Evolutionary conservation across 1,140 invertebrate species (phyloP), one percentile per base, ranked within the genome.

Genomic region (Archivesica marissinica): DNA sequence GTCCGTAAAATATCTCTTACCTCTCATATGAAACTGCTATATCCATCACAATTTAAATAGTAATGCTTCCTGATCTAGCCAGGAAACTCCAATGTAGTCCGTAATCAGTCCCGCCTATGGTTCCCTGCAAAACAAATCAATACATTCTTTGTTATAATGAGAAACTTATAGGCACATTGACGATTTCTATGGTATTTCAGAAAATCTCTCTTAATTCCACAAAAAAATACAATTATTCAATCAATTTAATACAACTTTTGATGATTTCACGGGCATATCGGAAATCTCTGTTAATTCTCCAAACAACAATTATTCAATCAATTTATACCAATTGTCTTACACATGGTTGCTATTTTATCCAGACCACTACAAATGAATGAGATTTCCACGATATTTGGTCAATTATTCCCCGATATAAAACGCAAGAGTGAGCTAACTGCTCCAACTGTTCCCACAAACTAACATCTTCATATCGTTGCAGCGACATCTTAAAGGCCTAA

Each of bases 121-220:
- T 64, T 64, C 30, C n/a, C 28, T 64, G 54, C 2, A 59, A 64
- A 64, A 64, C 59, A 35, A 33, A 64, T 64, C 59, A 64, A 64
- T 64, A 64, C 59, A 15, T 17, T 64, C 30, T 35, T 64, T 25
- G 3, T 33, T 4, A 33, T 33, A 33, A 64, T n/a, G 59, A 17
- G 25, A 64, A 64, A 13, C 23, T 33, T 33, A 35, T 13, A 64
- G 28, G 3, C 3, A 52, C 50, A n/a, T 52, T 52, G 50, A 52
- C 50, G 30, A 17, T 35, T 35, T 35, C 23, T 64, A 64, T 35
- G 13, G n/a, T 11, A 64, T 35, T 35, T 28, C 23, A 3, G 30
- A 35, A 35, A 64, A 64, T 64, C 59, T 64, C 59, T 4, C 30
- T 35, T 59, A 20, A 59, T 59, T 59, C 54, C n/a, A 23, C 33